phyloP scores from a whole-genome alignment of 2,113 vertebrate species.

The Pygoscelis antarcticus region DNA sequence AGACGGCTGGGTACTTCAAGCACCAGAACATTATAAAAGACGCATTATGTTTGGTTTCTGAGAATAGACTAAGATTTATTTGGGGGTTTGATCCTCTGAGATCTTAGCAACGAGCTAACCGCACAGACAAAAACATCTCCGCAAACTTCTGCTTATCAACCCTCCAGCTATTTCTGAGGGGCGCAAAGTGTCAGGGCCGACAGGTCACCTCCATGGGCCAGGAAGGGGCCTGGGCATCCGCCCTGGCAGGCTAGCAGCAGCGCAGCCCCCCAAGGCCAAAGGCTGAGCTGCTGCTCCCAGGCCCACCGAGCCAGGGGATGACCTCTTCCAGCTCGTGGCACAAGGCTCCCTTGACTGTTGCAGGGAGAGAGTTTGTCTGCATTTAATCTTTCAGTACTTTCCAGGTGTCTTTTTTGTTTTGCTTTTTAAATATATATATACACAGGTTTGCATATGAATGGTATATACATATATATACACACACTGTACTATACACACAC shows the following conservation, averaged over 20 bases:
- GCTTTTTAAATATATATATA: background rate
- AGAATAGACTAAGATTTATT: background rate
- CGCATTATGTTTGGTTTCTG: background rate
- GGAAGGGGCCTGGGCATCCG: fast-evolving
- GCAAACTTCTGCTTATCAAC: background rate
- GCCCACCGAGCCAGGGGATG: fast-evolving
- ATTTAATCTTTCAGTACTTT: background rate
- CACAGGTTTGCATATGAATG: background rate
- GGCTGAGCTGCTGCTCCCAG: background rate
- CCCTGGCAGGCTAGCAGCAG: background rate
- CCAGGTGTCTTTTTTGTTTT: background rate
- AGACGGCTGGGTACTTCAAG: background rate
- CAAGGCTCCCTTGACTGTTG: background rate
- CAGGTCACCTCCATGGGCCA: fast-evolving
- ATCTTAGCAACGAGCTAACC: background rate
- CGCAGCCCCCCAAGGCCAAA: fast-evolving
- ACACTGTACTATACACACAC: fast-evolving
- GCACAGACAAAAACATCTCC: fast-evolving
- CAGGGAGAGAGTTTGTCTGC: background rate
- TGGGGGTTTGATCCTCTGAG: background rate
- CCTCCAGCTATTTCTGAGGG: background rate
- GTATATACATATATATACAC: too few relatives aligned
- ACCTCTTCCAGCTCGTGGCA: background rate
- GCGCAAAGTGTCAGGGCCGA: fast-evolving
- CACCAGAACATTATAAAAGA: background rate